Base-by-base conservation (phyloP, 64 coral and sea anemone species). In the Porites australiensis region DNA sequence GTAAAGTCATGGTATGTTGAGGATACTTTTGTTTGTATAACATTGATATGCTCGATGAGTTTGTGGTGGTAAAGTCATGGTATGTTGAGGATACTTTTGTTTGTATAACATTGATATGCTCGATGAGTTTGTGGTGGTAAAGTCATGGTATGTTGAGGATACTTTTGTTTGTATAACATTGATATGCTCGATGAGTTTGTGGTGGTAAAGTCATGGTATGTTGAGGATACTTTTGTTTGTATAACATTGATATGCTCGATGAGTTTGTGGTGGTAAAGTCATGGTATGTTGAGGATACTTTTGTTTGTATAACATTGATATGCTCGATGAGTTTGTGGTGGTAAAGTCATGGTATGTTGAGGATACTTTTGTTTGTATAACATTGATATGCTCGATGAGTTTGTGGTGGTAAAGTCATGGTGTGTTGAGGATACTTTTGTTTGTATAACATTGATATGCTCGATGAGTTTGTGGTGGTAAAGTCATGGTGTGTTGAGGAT, bases 281-380 rank as follows among this genome's bases (percentile, higher is more conserved):
- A 50, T 98, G 94, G 97, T 98, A 91, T 75, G 96, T 82, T 21
- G 16, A 18, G 53, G 14, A 8, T 27, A 58, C 3, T 44, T 16
- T 47, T 44, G 44, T 12, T 7, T 69, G 46, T 64, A 13, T 12
- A 21, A 5, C 18, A 62, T 44, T 77, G 14, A 2, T 2, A n/a
- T n/a, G n/a, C n/a, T n/a, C n/a, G n/a, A n/a, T n/a, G 97, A 59
- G 97, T 98, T 8, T 98, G 97, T 70, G 97, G 97, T 51, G 97
- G 97, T 0, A 83, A 87, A 20, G 97, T 98, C 15, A 50, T 98
- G 94, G 97, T 98, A 91, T 75, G 96, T 82, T 21, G 16, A 18
- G 53, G 14, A 8, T 27, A 58, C 3, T 44, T 16, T 47, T 44
- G 44, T 12, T 7, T 69, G 46, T 64, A 13, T 12, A 21, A 5